Evolutionary conservation across 2,113 vertebrate species (phyloP).

Genomic region (Nansenia antarctica): DNA sequence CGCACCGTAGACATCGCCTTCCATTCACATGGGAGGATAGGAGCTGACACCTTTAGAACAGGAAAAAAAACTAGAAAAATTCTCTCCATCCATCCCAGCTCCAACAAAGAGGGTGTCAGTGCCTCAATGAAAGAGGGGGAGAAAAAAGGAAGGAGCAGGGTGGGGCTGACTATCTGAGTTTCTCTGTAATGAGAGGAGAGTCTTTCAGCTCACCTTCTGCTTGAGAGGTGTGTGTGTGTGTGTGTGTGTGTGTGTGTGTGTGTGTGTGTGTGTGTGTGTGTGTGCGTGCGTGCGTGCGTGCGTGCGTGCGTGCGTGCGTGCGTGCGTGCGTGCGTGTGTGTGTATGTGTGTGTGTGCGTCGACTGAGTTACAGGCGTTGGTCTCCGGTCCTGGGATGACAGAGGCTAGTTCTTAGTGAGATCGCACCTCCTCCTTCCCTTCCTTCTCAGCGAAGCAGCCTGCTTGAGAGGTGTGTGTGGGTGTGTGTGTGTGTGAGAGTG

Average conservation of each 20-base stretch:
- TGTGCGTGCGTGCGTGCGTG: background rate
- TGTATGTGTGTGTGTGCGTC: background rate
- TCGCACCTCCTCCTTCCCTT: background rate
- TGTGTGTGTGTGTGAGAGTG: constrained; percentile 34
- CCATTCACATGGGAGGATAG: background rate
- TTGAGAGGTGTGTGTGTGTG: background rate
- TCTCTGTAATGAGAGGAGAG: background rate
- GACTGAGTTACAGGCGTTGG: constrained; percentile 17
- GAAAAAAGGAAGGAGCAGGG: background rate
- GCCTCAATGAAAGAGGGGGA: background rate
- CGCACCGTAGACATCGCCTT: background rate
- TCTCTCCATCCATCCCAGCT: background rate
- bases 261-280: constrained; percentile 5
- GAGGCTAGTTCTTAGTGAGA: background rate
- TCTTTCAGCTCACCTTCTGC: background rate
- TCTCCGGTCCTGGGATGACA: background rate
- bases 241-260: background rate
- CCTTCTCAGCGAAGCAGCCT: background rate
- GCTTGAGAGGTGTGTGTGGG: constrained; percentile 15
- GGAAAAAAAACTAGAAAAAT: background rate
- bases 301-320: constrained; percentile 18
- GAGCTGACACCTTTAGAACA: background rate
- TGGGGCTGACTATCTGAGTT: background rate
- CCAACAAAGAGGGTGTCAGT: constrained; percentile 3
- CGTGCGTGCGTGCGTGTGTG: constrained; percentile 32